phyloP scores from a whole-genome alignment of 1,140 invertebrate genomes.

The Triops cancriformis region DNA sequence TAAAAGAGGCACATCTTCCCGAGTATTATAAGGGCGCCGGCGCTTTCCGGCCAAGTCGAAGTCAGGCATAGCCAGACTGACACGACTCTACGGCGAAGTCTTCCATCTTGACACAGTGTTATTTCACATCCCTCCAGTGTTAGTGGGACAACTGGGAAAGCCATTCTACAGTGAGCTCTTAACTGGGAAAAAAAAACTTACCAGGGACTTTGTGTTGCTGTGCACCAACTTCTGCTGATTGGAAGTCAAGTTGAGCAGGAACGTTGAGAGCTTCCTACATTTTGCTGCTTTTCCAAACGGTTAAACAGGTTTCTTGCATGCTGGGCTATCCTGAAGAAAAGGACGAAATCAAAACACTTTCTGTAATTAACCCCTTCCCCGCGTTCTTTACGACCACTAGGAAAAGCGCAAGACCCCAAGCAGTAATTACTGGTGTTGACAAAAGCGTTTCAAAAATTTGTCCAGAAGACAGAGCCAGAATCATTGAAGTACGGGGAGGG shows the following conservation, averaged over 20 bases:
- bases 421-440: not conserved
- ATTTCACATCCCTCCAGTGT: not conserved
- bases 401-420: not conserved
- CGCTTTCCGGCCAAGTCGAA: not conserved
- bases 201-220: not conserved
- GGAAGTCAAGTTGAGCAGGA: too few relatives aligned
- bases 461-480: not conserved
- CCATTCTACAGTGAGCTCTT: not conserved
- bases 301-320: too few relatives aligned
- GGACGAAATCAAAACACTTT: too few relatives aligned
- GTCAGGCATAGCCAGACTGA: conserved; percentile 3
- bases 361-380: too few relatives aligned
- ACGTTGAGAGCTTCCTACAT: too few relatives aligned
- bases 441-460: not conserved
- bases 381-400: too few relatives aligned
- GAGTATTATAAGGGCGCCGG: not conserved
- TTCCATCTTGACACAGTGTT: conserved; percentile 13
- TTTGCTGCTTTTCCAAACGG: too few relatives aligned
- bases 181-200: not conserved
- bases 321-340: too few relatives aligned
- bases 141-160: not conserved
- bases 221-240: not conserved
- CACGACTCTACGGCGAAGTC: conserved; percentile 1
- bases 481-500: not conserved
- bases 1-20: not conserved